Base-by-base conservation (phyloP, 2,888 invertebrate species). In the Drosophila subquinaria region DNA sequence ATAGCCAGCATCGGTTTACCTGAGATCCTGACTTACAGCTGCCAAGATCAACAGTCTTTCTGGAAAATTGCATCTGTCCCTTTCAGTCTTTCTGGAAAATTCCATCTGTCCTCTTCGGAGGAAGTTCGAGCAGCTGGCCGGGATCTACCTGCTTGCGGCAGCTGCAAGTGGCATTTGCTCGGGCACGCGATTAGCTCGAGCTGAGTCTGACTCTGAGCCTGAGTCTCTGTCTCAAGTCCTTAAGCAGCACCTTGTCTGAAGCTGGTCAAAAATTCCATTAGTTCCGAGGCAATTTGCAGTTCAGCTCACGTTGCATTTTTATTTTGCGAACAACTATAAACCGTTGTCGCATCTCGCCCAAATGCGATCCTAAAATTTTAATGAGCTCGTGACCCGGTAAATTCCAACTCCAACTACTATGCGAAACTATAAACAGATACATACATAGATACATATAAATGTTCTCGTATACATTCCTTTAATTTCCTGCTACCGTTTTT, bases 101-200 rank as follows among this genome's bases (percentile, higher is more conserved):
- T 61, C 5, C 43, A 63, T n/a, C 45, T 20, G 63, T 45, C 15
- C 33, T 40, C 70, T 85, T 72, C 53, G 23, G 27, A 64, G 79
- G 23, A 66, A 42, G 15, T 47, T 17, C 10, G 20, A 48, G 69
- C 89, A 87, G 82, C 79, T 84, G 83, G 43, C 40, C 40, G 38
- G 66, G 13, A 27, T n/a, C 82, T 87, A 89, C 85, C 89, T 64
- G 45, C 36, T 53, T 11, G 17, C 10, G n/a, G 60, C 89, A 89
- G 82, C 83, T 84, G 88, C 89, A 81, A 78, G 68, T 67, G 63
- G 27, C 55, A 52, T 38, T 69, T 65, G 47, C 9, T 48, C 15
- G 55, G 61, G 45, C 84, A 89, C 89, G 73, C 76, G 83, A 83
- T 83, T 86, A 77, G 62, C 73, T 57, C 62, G 69, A 64, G 48